A percentile compares a stretch with the other conserved stretches of the same genome.
These are phyloP conservation scores for Eriosoma lanigerum DNA, from an alignment of 1,140 invertebrate genomes.

Conservation along the genomic window DNA sequence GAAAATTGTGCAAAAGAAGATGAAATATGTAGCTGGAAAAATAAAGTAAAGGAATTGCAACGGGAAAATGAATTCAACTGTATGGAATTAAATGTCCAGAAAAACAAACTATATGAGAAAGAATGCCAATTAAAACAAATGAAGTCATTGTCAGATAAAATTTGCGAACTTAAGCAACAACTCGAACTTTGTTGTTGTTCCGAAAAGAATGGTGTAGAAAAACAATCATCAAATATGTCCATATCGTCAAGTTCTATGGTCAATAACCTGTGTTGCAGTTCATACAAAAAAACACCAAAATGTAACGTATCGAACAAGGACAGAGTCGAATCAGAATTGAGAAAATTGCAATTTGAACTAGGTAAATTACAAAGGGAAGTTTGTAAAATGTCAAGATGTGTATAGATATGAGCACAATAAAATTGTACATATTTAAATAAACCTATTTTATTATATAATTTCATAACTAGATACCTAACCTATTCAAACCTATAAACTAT, in stretches of 20 bases:
- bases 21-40: background rate
- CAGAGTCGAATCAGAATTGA: background rate
- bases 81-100: background rate
- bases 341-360: background rate
- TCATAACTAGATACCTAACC: too few species aligned
- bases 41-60: background rate
- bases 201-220: background rate
- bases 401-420: too few species aligned
- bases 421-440: too few species aligned
- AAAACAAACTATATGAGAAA: background rate
- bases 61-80: background rate
- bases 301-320: background rate
- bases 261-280: background rate
- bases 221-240: background rate
- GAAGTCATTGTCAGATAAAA: background rate
- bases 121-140: slow-evolving; percentile 15
- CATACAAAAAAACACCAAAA: background rate
- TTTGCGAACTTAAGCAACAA: background rate
- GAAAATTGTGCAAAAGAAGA: background rate
- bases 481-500: too few species aligned
- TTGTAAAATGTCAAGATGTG: background rate
- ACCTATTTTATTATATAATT: too few species aligned
- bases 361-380: background rate
- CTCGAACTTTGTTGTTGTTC: background rate
- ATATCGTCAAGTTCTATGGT: background rate